A percentile compares a stretch with the other conserved stretches of the same genome.
These are phyloP conservation scores for Archips crataeganus DNA, from an alignment of 2,888 invertebrate genomes.

Conservation along the genomic window DNA sequence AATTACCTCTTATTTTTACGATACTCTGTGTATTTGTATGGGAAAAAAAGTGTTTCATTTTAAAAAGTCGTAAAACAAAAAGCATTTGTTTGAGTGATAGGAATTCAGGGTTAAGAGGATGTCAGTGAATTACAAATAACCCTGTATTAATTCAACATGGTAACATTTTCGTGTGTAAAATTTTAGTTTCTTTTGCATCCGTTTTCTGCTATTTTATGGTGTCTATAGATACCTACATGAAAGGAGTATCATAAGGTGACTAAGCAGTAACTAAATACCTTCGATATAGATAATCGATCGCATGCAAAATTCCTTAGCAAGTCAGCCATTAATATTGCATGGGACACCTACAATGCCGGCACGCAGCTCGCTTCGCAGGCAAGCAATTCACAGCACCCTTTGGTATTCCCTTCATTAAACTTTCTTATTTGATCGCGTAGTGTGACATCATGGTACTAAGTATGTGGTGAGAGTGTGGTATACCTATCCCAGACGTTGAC, in stretches of 20 bases:
- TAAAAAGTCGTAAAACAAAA: no score
- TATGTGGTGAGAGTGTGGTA: neutral
- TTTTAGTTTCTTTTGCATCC: no score
- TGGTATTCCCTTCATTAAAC: conserved; percentile 28
- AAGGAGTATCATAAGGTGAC: neutral
- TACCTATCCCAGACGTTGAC: neutral
- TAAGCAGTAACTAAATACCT: neutral
- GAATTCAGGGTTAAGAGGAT: no score
- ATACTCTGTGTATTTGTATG: no score
- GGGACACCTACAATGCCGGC: conserved; percentile 52
- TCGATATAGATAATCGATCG: conserved; percentile 52
- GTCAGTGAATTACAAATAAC: no score
- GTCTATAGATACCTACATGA: no score
- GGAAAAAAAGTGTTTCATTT: no score
- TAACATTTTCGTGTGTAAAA: no score
- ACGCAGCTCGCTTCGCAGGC: conserved; percentile 30
- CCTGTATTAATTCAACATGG: no score
- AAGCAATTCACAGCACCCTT: neutral
- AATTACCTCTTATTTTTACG: no score
- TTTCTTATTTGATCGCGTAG: conserved; percentile 25
- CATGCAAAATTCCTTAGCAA: conserved; percentile 58
- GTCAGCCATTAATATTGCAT: conserved; percentile 67
- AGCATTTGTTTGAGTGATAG: no score
- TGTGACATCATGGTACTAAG: conserved; percentile 19
- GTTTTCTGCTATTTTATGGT: no score